phyloP scores from a whole-genome alignment of 2,888 invertebrate species.

The Phaedon cochleariae region DNA sequence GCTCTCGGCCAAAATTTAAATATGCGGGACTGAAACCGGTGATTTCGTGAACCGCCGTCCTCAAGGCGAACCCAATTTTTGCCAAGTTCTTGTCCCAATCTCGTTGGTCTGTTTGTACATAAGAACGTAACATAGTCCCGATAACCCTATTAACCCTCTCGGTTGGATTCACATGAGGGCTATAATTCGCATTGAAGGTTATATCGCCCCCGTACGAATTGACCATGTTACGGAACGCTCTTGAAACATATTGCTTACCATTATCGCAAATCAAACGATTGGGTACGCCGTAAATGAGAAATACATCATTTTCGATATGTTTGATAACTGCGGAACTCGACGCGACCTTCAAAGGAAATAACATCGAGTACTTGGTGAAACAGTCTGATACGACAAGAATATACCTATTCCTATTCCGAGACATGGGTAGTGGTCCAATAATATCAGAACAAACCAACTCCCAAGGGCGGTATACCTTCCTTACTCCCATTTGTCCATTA shows the following conservation, averaged over 20 bases:
- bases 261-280: constrained; percentile 39
- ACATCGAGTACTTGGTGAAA: background rate
- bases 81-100: constrained; percentile 45
- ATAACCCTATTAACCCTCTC: too few relatives aligned
- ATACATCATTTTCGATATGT: too few relatives aligned
- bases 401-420: background rate
- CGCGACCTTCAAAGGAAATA: background rate
- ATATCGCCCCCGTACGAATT: constrained; percentile 34
- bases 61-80: too few relatives aligned
- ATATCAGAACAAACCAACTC: background rate
- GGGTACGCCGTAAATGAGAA: too few relatives aligned
- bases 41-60: too few relatives aligned
- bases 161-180: too few relatives aligned
- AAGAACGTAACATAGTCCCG: too few relatives aligned
- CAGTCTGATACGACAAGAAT: too few relatives aligned
- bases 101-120: background rate
- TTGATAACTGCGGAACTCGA: background rate
- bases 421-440: background rate
- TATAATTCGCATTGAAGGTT: constrained; percentile 35
- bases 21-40: constrained; percentile 25
- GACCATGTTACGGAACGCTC: too few relatives aligned
- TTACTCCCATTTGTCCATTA: background rate
- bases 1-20: constrained; percentile 38
- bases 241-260: constrained; percentile 38
- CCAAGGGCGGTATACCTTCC: background rate